These are phyloP conservation scores for Drosophila burlai DNA, from an alignment of 1,140 invertebrate species.

Conservation along the genomic window DNA sequence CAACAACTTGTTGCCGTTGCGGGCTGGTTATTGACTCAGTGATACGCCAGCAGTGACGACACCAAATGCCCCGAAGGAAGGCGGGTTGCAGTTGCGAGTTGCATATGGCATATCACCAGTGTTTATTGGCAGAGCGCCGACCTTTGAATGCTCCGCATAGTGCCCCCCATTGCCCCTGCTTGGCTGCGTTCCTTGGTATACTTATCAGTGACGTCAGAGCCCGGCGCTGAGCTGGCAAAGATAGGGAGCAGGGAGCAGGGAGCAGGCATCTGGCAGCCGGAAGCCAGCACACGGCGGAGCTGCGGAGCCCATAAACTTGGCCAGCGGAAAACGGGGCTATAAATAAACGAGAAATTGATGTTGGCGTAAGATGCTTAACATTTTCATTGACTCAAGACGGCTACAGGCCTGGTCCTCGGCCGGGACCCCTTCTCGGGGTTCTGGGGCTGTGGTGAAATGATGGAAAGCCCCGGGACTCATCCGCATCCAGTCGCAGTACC, in stretches of 20 bases:
- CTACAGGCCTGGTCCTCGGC: neutral
- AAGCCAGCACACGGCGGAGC: neutral
- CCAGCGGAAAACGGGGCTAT: slow-evolving; percentile 61
- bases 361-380: slow-evolving; percentile 75
- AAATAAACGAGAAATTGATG: slow-evolving; percentile 76
- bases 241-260: neutral
- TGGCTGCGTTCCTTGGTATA: neutral
- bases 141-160: slow-evolving; percentile 8
- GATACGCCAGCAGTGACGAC: slow-evolving; percentile 45
- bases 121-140: slow-evolving; percentile 14
- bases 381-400: slow-evolving; percentile 68
- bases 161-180: neutral
- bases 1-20: slow-evolving; percentile 34
- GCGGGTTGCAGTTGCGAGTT: neutral
- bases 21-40: slow-evolving; percentile 43
- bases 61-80: slow-evolving; percentile 13
- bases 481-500: slow-evolving; percentile 7
- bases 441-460: slow-evolving; percentile 14
- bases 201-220: slow-evolving; percentile 51
- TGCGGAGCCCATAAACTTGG: slow-evolving; percentile 46
- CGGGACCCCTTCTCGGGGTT: neutral
- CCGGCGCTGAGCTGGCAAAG: slow-evolving; percentile 18
- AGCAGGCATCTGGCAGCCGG: neutral
- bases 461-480: slow-evolving; percentile 37
- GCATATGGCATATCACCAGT: slow-evolving; percentile 13